Conservation (phyloP, 2,888 invertebrate genomes). For the Amblyjoppa fuscipennis region DNA sequence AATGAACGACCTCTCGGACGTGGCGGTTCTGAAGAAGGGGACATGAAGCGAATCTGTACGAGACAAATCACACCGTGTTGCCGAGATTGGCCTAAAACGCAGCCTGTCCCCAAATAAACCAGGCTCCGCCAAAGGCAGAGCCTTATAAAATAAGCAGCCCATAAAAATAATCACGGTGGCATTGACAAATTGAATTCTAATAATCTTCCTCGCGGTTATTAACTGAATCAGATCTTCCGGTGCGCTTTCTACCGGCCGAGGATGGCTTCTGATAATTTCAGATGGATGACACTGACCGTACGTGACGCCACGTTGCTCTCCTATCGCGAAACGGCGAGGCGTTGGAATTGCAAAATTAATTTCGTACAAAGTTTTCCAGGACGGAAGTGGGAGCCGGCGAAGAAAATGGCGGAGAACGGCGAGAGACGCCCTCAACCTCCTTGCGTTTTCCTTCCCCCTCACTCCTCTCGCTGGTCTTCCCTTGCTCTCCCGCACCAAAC, state of each 20-base stretch:
- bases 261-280: conserved; percentile 30
- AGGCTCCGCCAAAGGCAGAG: too few relatives aligned
- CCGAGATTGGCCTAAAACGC: background rate
- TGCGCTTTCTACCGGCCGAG: conserved; percentile 51
- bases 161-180: background rate
- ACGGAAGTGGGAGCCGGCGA: conserved; percentile 22
- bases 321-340: conserved; percentile 59
- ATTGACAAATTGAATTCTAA: conserved; percentile 14
- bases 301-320: conserved; percentile 42
- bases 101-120: too few relatives aligned
- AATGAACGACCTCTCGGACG: too few relatives aligned
- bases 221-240: conserved; percentile 1
- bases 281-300: conserved; percentile 19
- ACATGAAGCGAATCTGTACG: background rate
- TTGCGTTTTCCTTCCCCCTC: too few relatives aligned
- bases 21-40: too few relatives aligned
- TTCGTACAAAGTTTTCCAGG: conserved; percentile 74
- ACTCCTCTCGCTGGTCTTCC: conserved; percentile 24
- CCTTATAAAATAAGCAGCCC: background rate
- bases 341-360: conserved; percentile 81
- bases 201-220: background rate
- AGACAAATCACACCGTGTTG: background rate
- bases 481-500: conserved; percentile 41
- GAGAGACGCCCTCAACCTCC: conserved; percentile 43
- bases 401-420: conserved; percentile 30